Evolutionary conservation across 2,113 vertebrate genomes (phyloP).

Genomic region (Dasypus novemcinctus): DNA sequence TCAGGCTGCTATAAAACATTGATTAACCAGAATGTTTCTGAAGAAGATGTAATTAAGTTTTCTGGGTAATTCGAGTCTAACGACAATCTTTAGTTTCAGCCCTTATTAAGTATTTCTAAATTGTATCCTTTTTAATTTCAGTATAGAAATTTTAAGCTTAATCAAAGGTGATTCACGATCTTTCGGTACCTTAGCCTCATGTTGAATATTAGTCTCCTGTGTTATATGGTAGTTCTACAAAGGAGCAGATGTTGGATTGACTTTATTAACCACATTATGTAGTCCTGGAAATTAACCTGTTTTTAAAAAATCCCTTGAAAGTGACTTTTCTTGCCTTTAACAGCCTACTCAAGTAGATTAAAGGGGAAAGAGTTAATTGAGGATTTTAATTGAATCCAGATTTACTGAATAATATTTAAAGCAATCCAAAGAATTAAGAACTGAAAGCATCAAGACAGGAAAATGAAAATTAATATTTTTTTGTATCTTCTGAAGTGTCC

Average conservation of each 20-base stretch:
- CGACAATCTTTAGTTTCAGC: constrained; percentile 36
- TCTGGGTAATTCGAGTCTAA: constrained; percentile 22
- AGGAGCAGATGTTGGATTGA: background rate
- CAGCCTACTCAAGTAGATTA: background rate
- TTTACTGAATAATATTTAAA: constrained; percentile 21
- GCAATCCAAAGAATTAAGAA: background rate
- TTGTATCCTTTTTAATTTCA: background rate
- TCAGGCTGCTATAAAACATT: background rate
- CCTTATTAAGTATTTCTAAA: constrained; percentile 40
- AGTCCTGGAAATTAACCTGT: constrained; percentile 37
- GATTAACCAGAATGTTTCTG: constrained; percentile 18
- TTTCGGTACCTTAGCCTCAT: background rate
- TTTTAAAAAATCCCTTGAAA: background rate
- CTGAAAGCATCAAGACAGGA: background rate
- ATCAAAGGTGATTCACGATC: background rate
- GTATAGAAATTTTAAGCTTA: constrained; percentile 17
- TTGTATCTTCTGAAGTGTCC: background rate
- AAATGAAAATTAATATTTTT: background rate
- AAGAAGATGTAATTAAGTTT: background rate
- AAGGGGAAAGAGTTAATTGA: constrained; percentile 5
- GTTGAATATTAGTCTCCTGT: background rate
- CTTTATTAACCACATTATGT: background rate
- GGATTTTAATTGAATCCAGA: constrained; percentile 13
- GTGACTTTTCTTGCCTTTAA: constrained; percentile 41
- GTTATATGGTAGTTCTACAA: background rate